These are phyloP conservation scores for Dyspetes luteomarginatus DNA, from an alignment of 2,888 invertebrate species.

Conservation along the genomic window DNA sequence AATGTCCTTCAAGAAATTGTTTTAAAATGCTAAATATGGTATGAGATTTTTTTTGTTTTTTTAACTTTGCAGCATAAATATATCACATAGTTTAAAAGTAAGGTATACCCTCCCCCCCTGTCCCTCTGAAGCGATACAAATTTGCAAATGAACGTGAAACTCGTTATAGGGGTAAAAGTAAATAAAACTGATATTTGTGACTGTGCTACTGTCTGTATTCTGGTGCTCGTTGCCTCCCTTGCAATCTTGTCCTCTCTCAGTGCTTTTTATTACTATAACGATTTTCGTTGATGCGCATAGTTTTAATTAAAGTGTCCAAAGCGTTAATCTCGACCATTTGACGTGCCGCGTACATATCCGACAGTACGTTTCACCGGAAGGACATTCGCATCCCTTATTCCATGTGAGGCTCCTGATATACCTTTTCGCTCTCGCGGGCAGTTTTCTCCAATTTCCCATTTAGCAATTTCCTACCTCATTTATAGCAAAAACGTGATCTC, in stretches of 20 bases:
- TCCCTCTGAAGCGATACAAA: too few relatives aligned
- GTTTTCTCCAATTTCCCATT: slow-evolving; percentile 4
- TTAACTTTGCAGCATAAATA: too few relatives aligned
- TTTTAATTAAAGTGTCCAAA: slow-evolving; percentile 57
- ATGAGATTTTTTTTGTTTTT: too few relatives aligned
- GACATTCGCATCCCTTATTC: slow-evolving; percentile 13
- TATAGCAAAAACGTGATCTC: slow-evolving; percentile 20
- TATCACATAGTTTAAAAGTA: too few relatives aligned
- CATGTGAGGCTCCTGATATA: not conserved
- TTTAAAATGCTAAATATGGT: too few relatives aligned
- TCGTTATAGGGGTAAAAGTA: too few relatives aligned
- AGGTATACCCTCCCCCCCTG: too few relatives aligned
- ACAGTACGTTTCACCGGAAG: slow-evolving; percentile 25
- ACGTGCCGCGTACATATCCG: slow-evolving; percentile 14
- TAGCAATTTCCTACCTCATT: slow-evolving; percentile 10
- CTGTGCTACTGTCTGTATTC: not conserved
- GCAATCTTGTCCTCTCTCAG: not conserved
- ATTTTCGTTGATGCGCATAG: slow-evolving; percentile 34
- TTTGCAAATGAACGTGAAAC: too few relatives aligned
- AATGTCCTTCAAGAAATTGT: too few relatives aligned
- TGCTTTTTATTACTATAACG: not conserved
- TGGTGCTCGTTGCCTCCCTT: not conserved
- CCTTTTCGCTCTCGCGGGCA: too few relatives aligned
- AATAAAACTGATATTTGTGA: not conserved
- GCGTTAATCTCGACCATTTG: slow-evolving; percentile 33